phyloP scores from a whole-genome alignment of 2,888 invertebrate species.

The Tromatobia lineatoria region DNA sequence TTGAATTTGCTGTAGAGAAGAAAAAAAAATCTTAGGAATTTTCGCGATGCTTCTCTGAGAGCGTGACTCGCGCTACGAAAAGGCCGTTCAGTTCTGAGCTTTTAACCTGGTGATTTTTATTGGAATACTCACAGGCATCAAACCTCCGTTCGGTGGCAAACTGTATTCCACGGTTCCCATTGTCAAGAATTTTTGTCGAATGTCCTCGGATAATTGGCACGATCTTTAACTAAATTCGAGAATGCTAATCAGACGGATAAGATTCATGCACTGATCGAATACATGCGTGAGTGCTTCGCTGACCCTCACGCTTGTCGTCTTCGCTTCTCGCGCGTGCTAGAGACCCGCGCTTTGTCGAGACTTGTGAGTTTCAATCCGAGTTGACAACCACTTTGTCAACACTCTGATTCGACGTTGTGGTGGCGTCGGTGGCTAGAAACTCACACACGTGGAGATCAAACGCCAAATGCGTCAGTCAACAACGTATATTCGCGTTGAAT shows the following conservation, averaged over 20 bases:
- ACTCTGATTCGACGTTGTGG: slow-evolving; percentile 36
- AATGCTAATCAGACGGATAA: not conserved
- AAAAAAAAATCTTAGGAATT: not conserved
- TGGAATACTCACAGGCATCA: slow-evolving; percentile 93
- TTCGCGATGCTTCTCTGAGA: slow-evolving; percentile 17
- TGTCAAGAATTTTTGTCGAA: slow-evolving; percentile 63
- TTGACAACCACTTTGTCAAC: slow-evolving; percentile 54
- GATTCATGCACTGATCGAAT: not conserved
- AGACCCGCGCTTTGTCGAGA: slow-evolving; percentile 1
- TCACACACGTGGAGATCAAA: slow-evolving; percentile 32
- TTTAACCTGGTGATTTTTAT: slow-evolving; percentile 20
- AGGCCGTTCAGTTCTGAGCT: slow-evolving; percentile 9
- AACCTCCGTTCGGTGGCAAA: slow-evolving; percentile 92
- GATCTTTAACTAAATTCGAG: not conserved
- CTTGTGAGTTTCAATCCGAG: not conserved
- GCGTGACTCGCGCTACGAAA: not conserved
- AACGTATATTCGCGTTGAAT: not conserved
- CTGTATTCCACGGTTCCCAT: slow-evolving; percentile 91
- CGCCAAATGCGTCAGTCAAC: not conserved
- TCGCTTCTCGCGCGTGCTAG: slow-evolving; percentile 3
- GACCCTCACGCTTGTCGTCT: not conserved
- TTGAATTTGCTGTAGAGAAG: slow-evolving; percentile 92
- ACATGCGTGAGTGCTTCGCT: slow-evolving; percentile 6
- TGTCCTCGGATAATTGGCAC: slow-evolving; percentile 3
- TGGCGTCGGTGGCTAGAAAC: slow-evolving; percentile 27